Base-by-base conservation (phyloP, 1,140 invertebrate species). In the Patella vulgata region DNA sequence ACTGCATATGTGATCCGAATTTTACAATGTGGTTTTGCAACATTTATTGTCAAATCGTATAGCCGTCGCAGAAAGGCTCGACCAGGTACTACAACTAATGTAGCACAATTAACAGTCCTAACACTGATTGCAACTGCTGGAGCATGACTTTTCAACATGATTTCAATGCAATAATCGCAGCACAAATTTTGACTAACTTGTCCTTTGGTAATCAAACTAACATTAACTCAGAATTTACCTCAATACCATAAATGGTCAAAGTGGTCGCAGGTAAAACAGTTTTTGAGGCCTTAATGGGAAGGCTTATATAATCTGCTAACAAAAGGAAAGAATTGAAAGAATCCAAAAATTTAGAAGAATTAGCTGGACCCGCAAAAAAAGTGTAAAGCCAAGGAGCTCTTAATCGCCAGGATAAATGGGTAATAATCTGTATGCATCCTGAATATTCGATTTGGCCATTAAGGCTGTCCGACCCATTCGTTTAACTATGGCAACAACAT, bases 171-270 rank as follows among this genome's bases (percentile, higher is more conserved):
- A 30, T 50, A 33, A 44, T 68, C 64, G 23, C 8, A 64, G 6
- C 40, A n/a, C n/a, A n/a, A n/a, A n/a, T n/a, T n/a, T n/a, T n/a
- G n/a, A n/a, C n/a, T n/a, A n/a, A n/a, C n/a, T 63, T 68, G 4
- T 63, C 59, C 19, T 17, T 2, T 17, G 39, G 63, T n/a, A 70
- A 48, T 11, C 54, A 36, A 27, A 47, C 53, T 31, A 48, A 54
- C 58, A 66, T 60, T 0, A 17, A 1, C 14, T 27, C 17, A 17
- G 66, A 54, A 55, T 63, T 62, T 17, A 68, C 40, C 44, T 68
- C 63, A 31, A 53, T 44, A 2, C n/a, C n/a, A n/a, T n/a, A n/a
- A n/a, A n/a, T n/a, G n/a, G n/a, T n/a, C n/a, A n/a, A n/a, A n/a
- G n/a, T n/a, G n/a, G n/a, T n/a, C n/a, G n/a, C n/a, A n/a, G n/a